Percentiles rank a stretch among this genome's conserved stretches.
Evolutionary conservation across 2,888 invertebrate species (phyloP).

Genomic region (Trachelus troglodyta): DNA sequence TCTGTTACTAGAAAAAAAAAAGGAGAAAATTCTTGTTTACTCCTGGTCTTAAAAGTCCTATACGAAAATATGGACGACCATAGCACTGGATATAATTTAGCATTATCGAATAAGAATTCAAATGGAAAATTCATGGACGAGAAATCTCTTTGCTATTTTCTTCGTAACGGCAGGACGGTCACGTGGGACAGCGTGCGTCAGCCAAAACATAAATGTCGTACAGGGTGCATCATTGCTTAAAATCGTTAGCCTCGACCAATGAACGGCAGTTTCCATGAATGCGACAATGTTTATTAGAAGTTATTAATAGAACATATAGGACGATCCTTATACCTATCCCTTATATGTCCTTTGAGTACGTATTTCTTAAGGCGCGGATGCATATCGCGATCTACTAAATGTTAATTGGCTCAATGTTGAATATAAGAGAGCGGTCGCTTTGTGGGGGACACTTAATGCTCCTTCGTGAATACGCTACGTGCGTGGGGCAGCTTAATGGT

Average conservation of each 20-base stretch:
- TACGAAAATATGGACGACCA: background rate
- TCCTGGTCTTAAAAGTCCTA: background rate
- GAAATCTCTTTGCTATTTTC: background rate
- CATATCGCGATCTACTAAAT: background rate
- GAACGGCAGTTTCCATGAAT: background rate
- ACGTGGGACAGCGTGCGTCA: background rate
- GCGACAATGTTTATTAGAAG: background rate
- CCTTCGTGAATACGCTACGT: conserved; percentile 33
- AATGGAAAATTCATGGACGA: background rate
- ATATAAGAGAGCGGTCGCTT: background rate
- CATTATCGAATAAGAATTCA: background rate
- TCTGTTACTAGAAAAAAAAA: background rate
- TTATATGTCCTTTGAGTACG: background rate
- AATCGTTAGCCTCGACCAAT: conserved; percentile 17
- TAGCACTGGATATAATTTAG: background rate
- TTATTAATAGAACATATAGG: background rate
- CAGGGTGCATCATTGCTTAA: conserved; percentile 27
- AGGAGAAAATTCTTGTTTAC: background rate
- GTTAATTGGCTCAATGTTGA: background rate
- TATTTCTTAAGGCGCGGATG: background rate
- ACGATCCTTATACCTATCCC: background rate
- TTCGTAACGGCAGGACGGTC: background rate
- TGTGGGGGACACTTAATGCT: background rate
- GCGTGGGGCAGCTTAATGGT: conserved; percentile 37
- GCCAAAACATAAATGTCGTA: conserved; percentile 19